Conservation (phyloP, 2,888 invertebrate species). For the Ophioninae sp. region DNA sequence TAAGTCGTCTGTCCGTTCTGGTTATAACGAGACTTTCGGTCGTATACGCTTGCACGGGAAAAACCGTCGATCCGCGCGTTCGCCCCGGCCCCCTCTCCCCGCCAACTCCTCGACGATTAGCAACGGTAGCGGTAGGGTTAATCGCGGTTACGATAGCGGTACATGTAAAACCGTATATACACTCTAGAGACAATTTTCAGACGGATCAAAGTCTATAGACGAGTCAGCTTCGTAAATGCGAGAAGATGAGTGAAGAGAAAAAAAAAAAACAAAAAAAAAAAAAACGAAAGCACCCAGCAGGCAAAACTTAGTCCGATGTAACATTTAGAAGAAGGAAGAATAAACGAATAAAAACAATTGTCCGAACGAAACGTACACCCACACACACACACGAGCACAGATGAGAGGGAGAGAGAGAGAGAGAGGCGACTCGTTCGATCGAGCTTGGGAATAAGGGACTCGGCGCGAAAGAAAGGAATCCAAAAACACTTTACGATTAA, state of each 20-base stretch:
- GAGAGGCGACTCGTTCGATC: constrained; percentile 50
- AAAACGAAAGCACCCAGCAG: not conserved
- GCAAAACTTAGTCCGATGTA: constrained; percentile 24
- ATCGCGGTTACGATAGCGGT: not conserved
- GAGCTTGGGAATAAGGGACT: constrained; percentile 56
- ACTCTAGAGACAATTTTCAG: constrained; percentile 46
- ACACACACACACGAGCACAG: constrained; percentile 4
- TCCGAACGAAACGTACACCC: constrained; percentile 17
- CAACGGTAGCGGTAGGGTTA: not conserved
- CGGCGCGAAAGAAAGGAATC: constrained; percentile 22
- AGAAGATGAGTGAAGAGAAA: too few relatives aligned
- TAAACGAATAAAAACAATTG: constrained; percentile 10
- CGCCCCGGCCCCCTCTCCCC: too few relatives aligned
- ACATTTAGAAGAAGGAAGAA: constrained; percentile 23
- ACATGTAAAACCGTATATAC: constrained; percentile 7
- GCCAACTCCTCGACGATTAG: constrained; percentile 44
- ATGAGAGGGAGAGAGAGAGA: not conserved
- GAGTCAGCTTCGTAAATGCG: constrained; percentile 40
- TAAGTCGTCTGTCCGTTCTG: constrained; percentile 4
- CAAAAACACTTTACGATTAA: constrained; percentile 19
- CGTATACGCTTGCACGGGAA: constrained; percentile 38
- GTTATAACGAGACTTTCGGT: constrained; percentile 34
- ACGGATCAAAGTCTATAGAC: constrained; percentile 46
- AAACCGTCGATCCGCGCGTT: constrained; percentile 46
- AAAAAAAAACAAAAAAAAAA: not conserved